A percentile compares a stretch with the other conserved stretches of the same genome.
phyloP scores from a whole-genome alignment of 2,113 vertebrate species.

The Patagioenas fasciata region DNA sequence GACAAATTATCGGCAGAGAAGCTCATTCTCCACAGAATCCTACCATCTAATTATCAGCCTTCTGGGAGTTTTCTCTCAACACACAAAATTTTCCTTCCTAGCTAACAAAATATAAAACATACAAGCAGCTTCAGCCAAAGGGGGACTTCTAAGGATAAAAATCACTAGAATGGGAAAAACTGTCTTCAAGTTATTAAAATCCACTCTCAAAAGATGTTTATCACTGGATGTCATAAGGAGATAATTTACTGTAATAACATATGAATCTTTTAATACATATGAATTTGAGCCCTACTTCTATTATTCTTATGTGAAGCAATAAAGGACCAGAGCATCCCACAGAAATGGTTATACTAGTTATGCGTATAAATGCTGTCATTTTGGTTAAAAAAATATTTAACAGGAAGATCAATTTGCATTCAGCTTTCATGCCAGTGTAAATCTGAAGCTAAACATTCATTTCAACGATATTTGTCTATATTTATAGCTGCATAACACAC shows the following conservation, averaged over 20 bases:
- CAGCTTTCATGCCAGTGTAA: not conserved
- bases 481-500: not conserved
- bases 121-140: not conserved
- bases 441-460: not conserved
- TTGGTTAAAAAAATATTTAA: not conserved
- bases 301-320: not conserved
- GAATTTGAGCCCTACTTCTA: not conserved
- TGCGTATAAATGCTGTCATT: not conserved
- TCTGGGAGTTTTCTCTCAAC: not conserved
- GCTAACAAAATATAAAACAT: not conserved
- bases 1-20: not conserved
- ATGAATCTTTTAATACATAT: not conserved
- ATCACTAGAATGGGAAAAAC: not conserved
- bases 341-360: not conserved
- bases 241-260: not conserved
- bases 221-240: not conserved
- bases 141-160: not conserved
- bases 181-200: not conserved
- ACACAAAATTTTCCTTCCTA: not conserved
- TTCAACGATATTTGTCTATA: not conserved
- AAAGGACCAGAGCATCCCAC: not conserved
- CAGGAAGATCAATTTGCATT: not conserved
- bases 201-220: not conserved
- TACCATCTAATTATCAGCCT: not conserved
- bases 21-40: not conserved